Percentiles rank a stretch among this genome's conserved stretches.
These are phyloP conservation scores for Penaeus chinensis DNA, from an alignment of 1,140 invertebrate genomes.

Conservation along the genomic window DNA sequence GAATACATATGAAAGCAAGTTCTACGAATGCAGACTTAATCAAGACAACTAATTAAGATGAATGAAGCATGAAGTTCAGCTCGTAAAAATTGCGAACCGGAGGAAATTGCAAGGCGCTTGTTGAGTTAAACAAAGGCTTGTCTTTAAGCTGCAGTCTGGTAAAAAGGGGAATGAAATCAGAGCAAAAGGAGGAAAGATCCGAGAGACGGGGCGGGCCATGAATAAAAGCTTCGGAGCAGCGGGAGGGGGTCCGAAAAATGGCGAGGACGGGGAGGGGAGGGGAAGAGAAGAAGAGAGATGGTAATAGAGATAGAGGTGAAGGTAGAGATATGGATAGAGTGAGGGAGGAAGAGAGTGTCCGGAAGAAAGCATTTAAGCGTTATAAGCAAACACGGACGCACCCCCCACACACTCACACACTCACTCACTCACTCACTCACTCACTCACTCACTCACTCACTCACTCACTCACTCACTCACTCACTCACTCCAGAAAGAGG, in stretches of 20 bases:
- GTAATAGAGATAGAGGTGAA: constrained; percentile 8
- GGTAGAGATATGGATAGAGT: constrained; percentile 10
- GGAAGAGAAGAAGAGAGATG: neutral
- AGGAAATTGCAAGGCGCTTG: too few species aligned
- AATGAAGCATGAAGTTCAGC: too few species aligned
- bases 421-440: constrained; percentile 1
- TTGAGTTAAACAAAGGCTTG: too few species aligned
- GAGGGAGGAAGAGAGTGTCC: neutral
- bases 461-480: neutral
- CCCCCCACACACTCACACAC: neutral
- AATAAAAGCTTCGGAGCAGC: too few species aligned
- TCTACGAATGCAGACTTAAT: too few species aligned
- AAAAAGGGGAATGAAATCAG: too few species aligned
- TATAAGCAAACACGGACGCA: neutral
- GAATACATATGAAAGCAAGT: too few species aligned
- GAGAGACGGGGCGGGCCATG: too few species aligned
- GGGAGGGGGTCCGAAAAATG: neutral
- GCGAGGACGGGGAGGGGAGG: neutral
- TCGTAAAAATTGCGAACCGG: too few species aligned
- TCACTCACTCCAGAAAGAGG: neutral
- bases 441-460: neutral
- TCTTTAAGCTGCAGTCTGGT: too few species aligned
- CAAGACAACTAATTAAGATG: too few species aligned
- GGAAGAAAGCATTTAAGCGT: neutral
- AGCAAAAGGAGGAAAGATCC: too few species aligned